These are phyloP conservation scores for Drosophila meridiana DNA, from an alignment of 2,888 invertebrate genomes.

Conservation along the genomic window DNA sequence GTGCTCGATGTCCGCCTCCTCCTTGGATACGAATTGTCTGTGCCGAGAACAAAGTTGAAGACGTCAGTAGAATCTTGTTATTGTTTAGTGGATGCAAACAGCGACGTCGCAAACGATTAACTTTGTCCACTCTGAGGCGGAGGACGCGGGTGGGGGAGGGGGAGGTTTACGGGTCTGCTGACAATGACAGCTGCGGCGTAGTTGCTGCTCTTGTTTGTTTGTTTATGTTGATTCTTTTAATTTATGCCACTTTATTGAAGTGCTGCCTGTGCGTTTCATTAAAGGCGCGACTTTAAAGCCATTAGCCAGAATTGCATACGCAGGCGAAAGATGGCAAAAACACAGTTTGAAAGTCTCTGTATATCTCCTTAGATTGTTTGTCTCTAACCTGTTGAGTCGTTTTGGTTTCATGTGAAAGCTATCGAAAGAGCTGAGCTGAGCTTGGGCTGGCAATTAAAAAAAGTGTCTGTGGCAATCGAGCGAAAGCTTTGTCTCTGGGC, in stretches of 20 bases:
- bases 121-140: slow-evolving; percentile 41
- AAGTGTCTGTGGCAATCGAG: slow-evolving; percentile 23
- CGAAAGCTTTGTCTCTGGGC: slow-evolving; percentile 66
- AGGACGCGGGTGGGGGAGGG: slow-evolving; percentile 2
- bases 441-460: slow-evolving; percentile 44
- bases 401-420: slow-evolving; percentile 48
- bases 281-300: slow-evolving; percentile 25
- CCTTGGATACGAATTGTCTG: slow-evolving; percentile 94
- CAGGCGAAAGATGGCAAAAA: background rate
- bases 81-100: slow-evolving; percentile 48
- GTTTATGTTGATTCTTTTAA: slow-evolving; percentile 67
- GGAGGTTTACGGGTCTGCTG: background rate
- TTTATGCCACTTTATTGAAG: slow-evolving; percentile 63
- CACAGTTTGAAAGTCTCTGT: background rate
- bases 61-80: slow-evolving; percentile 47
- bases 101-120: slow-evolving; percentile 49
- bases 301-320: slow-evolving; percentile 6
- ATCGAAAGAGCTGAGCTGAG: slow-evolving; percentile 18
- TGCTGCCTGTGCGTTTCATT: slow-evolving; percentile 58
- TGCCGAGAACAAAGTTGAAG: slow-evolving; percentile 44
- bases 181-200: slow-evolving; percentile 23
- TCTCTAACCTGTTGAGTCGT: slow-evolving; percentile 48
- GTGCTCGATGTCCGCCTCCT: slow-evolving; percentile 94
- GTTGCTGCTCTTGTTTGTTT: slow-evolving; percentile 29
- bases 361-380: slow-evolving; percentile 3